Base-by-base conservation (phyloP, 2,888 invertebrate species). In the Nezara viridula region DNA sequence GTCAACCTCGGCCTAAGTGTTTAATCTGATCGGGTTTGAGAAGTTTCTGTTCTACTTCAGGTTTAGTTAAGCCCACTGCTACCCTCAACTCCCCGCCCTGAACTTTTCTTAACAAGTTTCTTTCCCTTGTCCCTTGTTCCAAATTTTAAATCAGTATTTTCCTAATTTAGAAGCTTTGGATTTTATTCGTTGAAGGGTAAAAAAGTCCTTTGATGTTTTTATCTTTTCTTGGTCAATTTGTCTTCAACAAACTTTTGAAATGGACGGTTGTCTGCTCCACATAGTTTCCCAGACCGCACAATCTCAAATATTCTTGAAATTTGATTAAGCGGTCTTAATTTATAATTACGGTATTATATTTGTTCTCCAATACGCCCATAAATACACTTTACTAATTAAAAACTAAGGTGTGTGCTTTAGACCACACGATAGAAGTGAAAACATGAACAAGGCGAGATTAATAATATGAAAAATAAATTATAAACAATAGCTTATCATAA, bases 1-100 rank as follows among this genome's bases (percentile, higher is more conserved):
- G 66, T 73, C 66, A 73, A 73, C 66, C 32, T 32, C 32, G 1
- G 37, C 0, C 66, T 73, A 73, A 73, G 66, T 73, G 66, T 73
- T 73, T 73, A 37, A 73, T 73, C 66, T 37, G 66, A 73, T 73
- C 19, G 66, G 66, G 66, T 37, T 73, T 73, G 32, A 73, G 37
- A 73, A 73, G 66, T 73, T 37, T 73, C 66, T 73, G 19, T 73
- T 73, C 66, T 3, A 73, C 32, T 73, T 73, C 19, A 19, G 66
- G 66, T 73, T 73, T 73, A 73, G 66, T 73, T 73, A 73, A 21
- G 37, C 66, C 66, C 66, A 37, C 19, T 73, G 37, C 6, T 19
- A 73, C 32, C 37, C 37, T 7, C 7, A 16, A 32, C 37, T 21
- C 7, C 19, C 32, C 21, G 0, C 66, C 27, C 37, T 16, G 19